Conservation (phyloP, 2,888 invertebrate species). For the Clusia tigrina region DNA sequence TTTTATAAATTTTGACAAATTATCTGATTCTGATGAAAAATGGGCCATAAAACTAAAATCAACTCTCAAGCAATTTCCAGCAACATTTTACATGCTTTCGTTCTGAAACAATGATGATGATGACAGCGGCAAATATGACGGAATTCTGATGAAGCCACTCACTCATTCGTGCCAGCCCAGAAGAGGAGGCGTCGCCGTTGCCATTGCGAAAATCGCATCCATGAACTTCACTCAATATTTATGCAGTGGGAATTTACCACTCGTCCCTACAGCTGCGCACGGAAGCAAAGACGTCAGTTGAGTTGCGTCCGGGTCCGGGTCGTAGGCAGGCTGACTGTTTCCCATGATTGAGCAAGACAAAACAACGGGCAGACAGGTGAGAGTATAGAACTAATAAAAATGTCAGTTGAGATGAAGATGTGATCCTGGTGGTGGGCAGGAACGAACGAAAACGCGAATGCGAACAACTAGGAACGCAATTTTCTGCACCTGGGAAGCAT, state of each 20-base stretch:
- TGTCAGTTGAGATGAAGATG: slow-evolving; percentile 57
- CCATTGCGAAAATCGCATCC: background rate
- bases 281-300: background rate
- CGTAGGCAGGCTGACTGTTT: background rate
- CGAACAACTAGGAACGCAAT: background rate
- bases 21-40: background rate
- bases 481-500: background rate
- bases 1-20: slow-evolving; percentile 1
- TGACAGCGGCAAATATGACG: slow-evolving; percentile 14
- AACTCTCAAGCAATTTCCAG: background rate
- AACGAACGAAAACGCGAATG: slow-evolving; percentile 2
- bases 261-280: background rate
- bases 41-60: background rate
- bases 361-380: slow-evolving; percentile 12
- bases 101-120: background rate
- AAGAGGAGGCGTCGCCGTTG: background rate
- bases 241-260: background rate
- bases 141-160: slow-evolving; percentile 17
- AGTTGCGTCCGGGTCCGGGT: no score
- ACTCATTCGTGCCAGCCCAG: slow-evolving; percentile 2
- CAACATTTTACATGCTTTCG: background rate
- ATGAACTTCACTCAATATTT: slow-evolving; percentile 1
- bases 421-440: slow-evolving; percentile 7
- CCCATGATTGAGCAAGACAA: background rate
- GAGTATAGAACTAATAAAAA: slow-evolving; percentile 57